phyloP scores from a whole-genome alignment of 2,797 vertebrate genomes.

The Enteromius trimaculatus region DNA sequence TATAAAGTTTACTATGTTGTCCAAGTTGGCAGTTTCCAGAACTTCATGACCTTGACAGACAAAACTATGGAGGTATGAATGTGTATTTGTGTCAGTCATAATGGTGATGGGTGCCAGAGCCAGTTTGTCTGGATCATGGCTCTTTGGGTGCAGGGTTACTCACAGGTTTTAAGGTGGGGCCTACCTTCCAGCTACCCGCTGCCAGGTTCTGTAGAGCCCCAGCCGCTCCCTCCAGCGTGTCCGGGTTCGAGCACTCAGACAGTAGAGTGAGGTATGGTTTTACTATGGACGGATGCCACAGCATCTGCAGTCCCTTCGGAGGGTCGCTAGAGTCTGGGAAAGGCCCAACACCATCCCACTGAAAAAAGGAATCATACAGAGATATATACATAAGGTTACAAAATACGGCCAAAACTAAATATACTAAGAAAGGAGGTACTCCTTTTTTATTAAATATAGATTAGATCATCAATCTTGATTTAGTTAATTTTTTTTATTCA shows the following conservation, averaged over 20 bases:
- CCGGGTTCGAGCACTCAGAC: constrained; percentile 91
- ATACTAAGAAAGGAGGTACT: not conserved
- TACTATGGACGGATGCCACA: constrained; percentile 92
- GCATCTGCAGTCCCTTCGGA: constrained; percentile 91
- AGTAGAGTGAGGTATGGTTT: constrained; percentile 94
- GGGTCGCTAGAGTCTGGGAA: constrained; percentile 89
- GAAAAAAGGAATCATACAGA: constrained; percentile 36
- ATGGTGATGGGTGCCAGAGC: constrained; percentile 21
- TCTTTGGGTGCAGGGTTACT: constrained; percentile 60
- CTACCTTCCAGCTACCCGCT: constrained; percentile 92
- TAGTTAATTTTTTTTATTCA: not conserved
- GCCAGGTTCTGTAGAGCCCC: constrained; percentile 91
- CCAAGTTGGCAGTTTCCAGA: not conserved
- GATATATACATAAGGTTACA: not conserved
- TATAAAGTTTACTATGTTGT: not conserved
- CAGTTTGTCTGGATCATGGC: constrained; percentile 35
- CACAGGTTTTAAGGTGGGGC: constrained; percentile 67
- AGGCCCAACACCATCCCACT: constrained; percentile 91
- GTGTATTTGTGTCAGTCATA: constrained; percentile 28
- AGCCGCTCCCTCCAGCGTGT: constrained; percentile 89
- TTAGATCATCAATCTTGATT: not conserved
- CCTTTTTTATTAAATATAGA: not conserved
- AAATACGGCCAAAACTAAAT: not conserved
- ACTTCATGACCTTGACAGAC: not conserved
- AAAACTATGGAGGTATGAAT: not conserved